phyloP scores from a whole-genome alignment of 1,140 invertebrate genomes.

The Drosophila pruinosa region DNA sequence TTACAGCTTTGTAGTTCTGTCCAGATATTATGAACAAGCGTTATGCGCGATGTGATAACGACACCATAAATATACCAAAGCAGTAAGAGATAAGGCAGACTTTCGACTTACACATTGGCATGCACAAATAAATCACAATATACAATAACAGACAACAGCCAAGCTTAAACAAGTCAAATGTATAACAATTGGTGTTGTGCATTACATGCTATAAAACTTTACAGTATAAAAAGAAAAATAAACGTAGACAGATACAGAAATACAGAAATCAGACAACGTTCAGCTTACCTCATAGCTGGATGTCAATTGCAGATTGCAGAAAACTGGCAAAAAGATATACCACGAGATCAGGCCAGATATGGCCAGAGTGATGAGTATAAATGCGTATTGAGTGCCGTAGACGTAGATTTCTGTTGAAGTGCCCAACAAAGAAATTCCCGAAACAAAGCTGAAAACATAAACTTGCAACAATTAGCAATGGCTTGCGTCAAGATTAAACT shows the following conservation, averaged over 20 bases:
- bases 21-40: not conserved
- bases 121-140: slow-evolving; percentile 29
- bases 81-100: not conserved
- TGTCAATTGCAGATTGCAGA: slow-evolving; percentile 90
- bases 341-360: slow-evolving; percentile 88
- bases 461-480: slow-evolving; percentile 19
- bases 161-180: not conserved
- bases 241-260: slow-evolving; percentile 19
- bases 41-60: not conserved
- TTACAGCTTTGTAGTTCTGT: not conserved
- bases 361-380: slow-evolving; percentile 86
- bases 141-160: not conserved
- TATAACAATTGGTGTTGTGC: slow-evolving; percentile 43
- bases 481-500: slow-evolving; percentile 63
- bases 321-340: slow-evolving; percentile 91
- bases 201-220: slow-evolving; percentile 35
- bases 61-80: slow-evolving; percentile 15
- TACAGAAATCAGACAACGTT: slow-evolving; percentile 30
- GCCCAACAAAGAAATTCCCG: slow-evolving; percentile 91
- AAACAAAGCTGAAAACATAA: slow-evolving; percentile 89
- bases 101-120: slow-evolving; percentile 50
- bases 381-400: slow-evolving; percentile 90
- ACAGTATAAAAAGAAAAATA: not conserved
- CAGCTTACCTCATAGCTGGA: slow-evolving; percentile 91
- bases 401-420: slow-evolving; percentile 93